Evolutionary conservation across 1,140 invertebrate genomes (phyloP).

Genomic region (Drosophila murphyi): DNA sequence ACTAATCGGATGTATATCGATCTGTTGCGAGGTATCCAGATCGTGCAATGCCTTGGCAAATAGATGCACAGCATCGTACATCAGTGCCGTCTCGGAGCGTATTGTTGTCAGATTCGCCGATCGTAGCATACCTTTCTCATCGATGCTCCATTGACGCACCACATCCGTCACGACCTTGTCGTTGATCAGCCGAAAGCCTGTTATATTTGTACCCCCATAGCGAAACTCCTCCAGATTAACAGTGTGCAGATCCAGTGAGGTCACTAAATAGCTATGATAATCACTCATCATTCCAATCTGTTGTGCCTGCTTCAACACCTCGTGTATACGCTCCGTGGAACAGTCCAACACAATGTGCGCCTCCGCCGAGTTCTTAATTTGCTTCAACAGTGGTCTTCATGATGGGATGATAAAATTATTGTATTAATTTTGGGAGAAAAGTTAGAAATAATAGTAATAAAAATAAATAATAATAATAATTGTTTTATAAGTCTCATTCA

Average conservation of each 20-base stretch:
- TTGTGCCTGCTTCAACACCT: slow-evolving; percentile 95
- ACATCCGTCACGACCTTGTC: slow-evolving; percentile 88
- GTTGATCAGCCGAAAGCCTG: slow-evolving; percentile 90
- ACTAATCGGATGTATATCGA: slow-evolving; percentile 93
- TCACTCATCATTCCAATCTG: slow-evolving; percentile 98
- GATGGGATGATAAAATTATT: slow-evolving; percentile 53
- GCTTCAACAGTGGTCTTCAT: slow-evolving; percentile 92
- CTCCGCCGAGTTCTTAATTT: slow-evolving; percentile 95
- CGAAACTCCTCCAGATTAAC: slow-evolving; percentile 96
- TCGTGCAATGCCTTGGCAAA: slow-evolving; percentile 97
- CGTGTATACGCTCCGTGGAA: slow-evolving; percentile 92
- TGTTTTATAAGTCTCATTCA: too few relatives aligned
- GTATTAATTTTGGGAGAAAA: too few relatives aligned
- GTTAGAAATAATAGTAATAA: too few relatives aligned
- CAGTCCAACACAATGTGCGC: slow-evolving; percentile 97
- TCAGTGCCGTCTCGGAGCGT: slow-evolving; percentile 96
- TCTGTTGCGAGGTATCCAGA: slow-evolving; percentile 94
- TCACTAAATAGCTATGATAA: slow-evolving; percentile 96
- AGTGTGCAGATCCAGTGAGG: slow-evolving; percentile 94
- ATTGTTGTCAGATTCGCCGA: slow-evolving; percentile 80
- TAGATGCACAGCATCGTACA: slow-evolving; percentile 97
- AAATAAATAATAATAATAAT: too few relatives aligned
- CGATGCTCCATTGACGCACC: slow-evolving; percentile 89
- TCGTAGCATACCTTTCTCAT: slow-evolving; percentile 74
- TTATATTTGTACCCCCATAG: slow-evolving; percentile 97